These are phyloP conservation scores for Ypsolopha scabrella DNA, from an alignment of 2,888 invertebrate species.

Conservation along the genomic window DNA sequence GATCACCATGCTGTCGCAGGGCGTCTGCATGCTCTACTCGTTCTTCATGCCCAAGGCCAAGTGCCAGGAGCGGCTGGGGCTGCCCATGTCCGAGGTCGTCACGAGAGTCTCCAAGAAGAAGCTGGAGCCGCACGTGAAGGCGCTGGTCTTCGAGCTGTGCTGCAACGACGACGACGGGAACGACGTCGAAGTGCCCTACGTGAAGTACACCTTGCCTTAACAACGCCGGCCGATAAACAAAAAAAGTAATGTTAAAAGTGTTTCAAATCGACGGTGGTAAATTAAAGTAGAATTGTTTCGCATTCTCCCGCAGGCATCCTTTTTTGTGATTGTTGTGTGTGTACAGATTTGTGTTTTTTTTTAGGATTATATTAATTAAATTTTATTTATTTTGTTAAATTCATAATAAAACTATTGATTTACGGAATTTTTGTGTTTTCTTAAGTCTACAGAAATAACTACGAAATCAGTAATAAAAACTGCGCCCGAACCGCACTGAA, in stretches of 20 bases:
- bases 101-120: slow-evolving; percentile 93
- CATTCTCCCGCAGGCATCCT: too few species aligned
- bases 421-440: too few species aligned
- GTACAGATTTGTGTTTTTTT: too few species aligned
- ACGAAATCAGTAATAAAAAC: too few species aligned
- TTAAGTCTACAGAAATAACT: too few species aligned
- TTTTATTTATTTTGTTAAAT: too few species aligned
- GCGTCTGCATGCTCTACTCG: slow-evolving; percentile 98
- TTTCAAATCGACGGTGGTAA: not conserved
- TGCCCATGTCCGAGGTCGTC: slow-evolving; percentile 89
- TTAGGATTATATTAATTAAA: too few species aligned
- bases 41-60: slow-evolving; percentile 97
- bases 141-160: slow-evolving; percentile 97
- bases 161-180: slow-evolving; percentile 94
- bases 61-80: slow-evolving; percentile 85
- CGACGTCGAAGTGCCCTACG: slow-evolving; percentile 99
- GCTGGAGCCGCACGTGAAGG: slow-evolving; percentile 91
- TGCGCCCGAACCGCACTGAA: too few species aligned
- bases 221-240: slow-evolving; percentile 5
- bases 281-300: slow-evolving; percentile 5
- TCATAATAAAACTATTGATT: too few species aligned
- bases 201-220: slow-evolving; percentile 86
- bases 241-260: slow-evolving; percentile 8
- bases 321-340: too few species aligned
- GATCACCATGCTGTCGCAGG: slow-evolving; percentile 98